Evolutionary conservation across 1,140 invertebrate species (phyloP).

Genomic region (Philotrypesis tridentata): DNA sequence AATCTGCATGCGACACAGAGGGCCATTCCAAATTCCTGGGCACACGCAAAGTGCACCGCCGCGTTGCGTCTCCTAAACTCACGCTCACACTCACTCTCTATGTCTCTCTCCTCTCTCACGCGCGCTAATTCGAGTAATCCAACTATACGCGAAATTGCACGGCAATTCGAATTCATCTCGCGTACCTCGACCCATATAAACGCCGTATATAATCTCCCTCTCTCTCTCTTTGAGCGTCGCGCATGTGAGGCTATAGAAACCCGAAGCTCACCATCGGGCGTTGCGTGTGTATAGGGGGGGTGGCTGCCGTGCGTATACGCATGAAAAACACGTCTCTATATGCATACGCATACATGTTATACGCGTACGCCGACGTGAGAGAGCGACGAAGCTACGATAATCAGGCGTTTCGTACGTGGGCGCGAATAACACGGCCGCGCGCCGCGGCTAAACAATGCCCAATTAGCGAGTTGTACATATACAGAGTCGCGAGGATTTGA

Average conservation of each 20-base stretch:
- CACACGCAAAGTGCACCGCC: not conserved
- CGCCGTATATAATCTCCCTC: not conserved
- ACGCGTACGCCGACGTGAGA: not conserved
- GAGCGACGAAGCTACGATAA: not conserved
- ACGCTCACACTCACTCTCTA: not conserved
- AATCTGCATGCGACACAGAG: not conserved
- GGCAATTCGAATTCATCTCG: slow-evolving; percentile 4
- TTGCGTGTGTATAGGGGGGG: no score
- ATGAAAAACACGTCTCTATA: no score
- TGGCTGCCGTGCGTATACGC: no score
- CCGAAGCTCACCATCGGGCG: no score
- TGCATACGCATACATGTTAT: not conserved
- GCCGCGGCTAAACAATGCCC: slow-evolving; percentile 30
- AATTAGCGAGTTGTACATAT: slow-evolving; percentile 14
- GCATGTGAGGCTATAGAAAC: no score
- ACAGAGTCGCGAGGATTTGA: not conserved
- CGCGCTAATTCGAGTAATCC: slow-evolving; percentile 5
- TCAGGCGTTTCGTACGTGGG: not conserved
- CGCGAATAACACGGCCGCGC: not conserved
- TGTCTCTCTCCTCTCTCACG: not conserved
- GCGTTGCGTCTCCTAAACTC: not conserved
- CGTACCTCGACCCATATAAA: not conserved
- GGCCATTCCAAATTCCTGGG: not conserved
- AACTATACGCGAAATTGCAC: slow-evolving; percentile 23
- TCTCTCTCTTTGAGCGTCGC: not conserved